Evolutionary conservation across 2,888 invertebrate species (phyloP), one percentile per base, ranked within the genome.

Genomic region (Ornithoptera alexandrae): DNA sequence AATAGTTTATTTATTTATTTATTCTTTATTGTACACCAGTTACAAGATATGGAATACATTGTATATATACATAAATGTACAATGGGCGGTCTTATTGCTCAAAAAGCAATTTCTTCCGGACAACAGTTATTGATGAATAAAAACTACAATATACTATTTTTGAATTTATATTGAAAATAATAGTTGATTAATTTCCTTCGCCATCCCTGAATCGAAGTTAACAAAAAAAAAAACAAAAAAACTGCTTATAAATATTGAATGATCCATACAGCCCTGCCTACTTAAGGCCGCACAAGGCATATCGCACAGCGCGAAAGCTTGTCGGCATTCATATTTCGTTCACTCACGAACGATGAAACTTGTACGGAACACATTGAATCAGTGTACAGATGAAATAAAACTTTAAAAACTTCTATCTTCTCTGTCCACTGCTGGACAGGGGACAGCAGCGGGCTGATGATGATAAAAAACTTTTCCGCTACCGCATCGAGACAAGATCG

Each of bases 221-320:
- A 2, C 7, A 8, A 39, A 60, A 46, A 22, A 65, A 39, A 22
- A 39, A 24, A 2, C 7, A 61, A 20, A 59, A 62, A 59, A 71
- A 50, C 24, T 53, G 18, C 50, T 59, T 57, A 65, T 67, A 56
- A 62, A 56, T 60, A 69, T 61, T 67, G 22, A 62, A 68, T 18
- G 22, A 66, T 59, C 42, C 46, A 42, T 59, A 22, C 70, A 71
- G 46, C 71, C 71, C 71, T 71, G 62, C 22, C 58, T 71, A 66
- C 22, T 58, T 22, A 50, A 17, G 22, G 46, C 50, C 46, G 57
- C 57, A 24, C 53, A 66, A 24, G 20, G 71, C 71, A 71, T 71
- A 71, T 68, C 68, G 71, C 71, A 71, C 71, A 62, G 62, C 50
- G 71, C 65, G 68, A 68, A 68, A 53, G 65, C 71, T 67, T 71